Conservation (phyloP, 2,797 vertebrate species). For the Falco peregrinus region DNA sequence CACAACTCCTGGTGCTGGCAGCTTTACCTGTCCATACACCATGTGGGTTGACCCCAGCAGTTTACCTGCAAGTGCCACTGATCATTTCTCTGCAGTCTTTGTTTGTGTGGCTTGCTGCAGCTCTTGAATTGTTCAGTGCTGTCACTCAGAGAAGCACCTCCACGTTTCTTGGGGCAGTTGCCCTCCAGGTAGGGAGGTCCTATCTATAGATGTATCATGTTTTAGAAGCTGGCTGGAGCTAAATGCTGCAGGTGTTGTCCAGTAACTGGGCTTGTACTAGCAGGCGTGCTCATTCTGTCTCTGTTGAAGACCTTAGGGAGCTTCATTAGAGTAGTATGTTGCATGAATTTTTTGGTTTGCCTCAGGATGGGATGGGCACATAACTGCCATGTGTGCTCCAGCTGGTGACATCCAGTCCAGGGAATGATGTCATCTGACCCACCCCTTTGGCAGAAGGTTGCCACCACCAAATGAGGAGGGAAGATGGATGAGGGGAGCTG, state of each 20-base stretch:
- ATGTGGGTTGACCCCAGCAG: background rate
- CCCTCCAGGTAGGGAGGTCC: background rate
- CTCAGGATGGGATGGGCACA: rapidly evolving
- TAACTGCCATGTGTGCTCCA: background rate
- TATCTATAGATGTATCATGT: background rate
- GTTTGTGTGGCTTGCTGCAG: background rate
- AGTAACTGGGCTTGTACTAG: background rate
- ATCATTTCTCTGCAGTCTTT: background rate
- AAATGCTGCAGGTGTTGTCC: background rate
- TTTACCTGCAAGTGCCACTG: background rate
- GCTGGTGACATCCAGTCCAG: background rate
- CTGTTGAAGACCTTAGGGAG: background rate
- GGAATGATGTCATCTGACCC: background rate
- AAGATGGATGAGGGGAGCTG: background rate
- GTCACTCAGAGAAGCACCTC: background rate
- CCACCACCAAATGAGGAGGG: background rate
- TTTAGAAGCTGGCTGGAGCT: background rate
- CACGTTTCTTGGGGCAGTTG: background rate
- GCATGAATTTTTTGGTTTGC: background rate
- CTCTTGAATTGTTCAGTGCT: background rate
- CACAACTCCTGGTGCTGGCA: background rate
- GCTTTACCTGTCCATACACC: background rate
- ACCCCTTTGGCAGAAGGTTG: background rate
- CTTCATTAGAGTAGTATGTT: background rate
- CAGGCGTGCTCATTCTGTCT: background rate